Evolutionary conservation across 2,797 vertebrate species (phyloP).

Genomic region (Semaprochilodus insignis): DNA sequence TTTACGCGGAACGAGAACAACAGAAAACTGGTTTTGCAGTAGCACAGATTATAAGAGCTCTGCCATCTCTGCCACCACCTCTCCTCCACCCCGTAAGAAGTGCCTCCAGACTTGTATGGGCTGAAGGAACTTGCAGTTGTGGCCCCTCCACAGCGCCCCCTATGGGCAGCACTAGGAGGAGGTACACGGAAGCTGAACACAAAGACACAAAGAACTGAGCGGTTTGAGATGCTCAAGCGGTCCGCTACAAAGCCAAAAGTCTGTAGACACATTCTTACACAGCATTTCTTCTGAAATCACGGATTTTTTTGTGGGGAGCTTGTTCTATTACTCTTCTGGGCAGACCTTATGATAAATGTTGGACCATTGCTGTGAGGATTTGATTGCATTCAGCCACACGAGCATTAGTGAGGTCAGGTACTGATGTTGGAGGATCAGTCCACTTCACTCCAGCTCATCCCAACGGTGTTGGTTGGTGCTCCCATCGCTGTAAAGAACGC

Average conservation of each 20-base stretch:
- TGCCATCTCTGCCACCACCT: constrained; percentile 52
- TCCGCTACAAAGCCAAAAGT: too few species aligned
- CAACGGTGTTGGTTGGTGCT: not conserved
- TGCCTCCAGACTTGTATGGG: constrained; percentile 42
- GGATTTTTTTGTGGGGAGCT: too few species aligned
- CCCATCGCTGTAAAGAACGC: not conserved
- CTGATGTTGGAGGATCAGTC: not conserved
- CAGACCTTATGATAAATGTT: too few species aligned
- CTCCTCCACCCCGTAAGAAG: constrained; percentile 48
- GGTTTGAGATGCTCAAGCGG: not conserved
- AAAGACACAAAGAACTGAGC: constrained; percentile 3
- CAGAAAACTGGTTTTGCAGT: constrained; percentile 26
- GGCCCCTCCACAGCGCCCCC: constrained; percentile 69
- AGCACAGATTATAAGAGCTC: constrained; percentile 49
- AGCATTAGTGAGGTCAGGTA: not conserved
- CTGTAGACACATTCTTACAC: too few species aligned
- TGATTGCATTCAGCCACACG: too few species aligned
- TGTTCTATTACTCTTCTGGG: too few species aligned
- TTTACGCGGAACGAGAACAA: not conserved
- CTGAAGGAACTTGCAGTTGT: constrained; percentile 37
- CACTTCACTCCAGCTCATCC: not conserved
- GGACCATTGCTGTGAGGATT: too few species aligned
- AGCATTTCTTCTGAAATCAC: not conserved
- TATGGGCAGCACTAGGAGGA: constrained; percentile 34
- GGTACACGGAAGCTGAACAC: not conserved